Evolutionary conservation across 1,140 invertebrate genomes (phyloP), one percentile per base, ranked within the genome.

Genomic region (Lordiphosa stackelbergi): DNA sequence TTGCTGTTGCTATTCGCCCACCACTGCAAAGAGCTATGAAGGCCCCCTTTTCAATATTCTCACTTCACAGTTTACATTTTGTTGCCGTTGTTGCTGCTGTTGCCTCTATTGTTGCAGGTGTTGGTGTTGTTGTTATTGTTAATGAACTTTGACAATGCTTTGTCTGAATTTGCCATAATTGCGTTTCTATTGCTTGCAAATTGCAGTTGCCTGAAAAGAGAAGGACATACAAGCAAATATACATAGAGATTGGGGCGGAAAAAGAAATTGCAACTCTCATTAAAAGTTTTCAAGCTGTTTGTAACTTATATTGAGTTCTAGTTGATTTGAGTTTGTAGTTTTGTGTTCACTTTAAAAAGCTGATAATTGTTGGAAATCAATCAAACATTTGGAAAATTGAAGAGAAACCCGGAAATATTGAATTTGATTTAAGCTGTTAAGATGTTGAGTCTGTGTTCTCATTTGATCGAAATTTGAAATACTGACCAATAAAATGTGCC

Each of bases 111-210:
- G 40, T 46, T 62, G 31, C 24, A 55, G 53, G 12, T 56, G 40
- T 31, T 59, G 31, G 28, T 57, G 53, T 31, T 59, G 19, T 43
- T 53, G 42, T 56, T 52, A 47, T 19, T 60, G 46, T 40, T 75
- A 69, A 73, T 47, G 46, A 66, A 69, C 35, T 69, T 66, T 64
- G 48, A 45, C 34, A 48, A 37, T 11, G 54, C 57, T 57, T 48
- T 42, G 42, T 63, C 66, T 48, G 55, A 59, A 61, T 68, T 70
- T 45, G 42, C 49, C 77, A 81, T 81, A 69, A 77, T 72, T 81
- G 63, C 48, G 51, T 58, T 72, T 55, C 51, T 40, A 47, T 64
- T 45, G 43, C 45, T 43, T 31, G 56, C 35, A 59, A 73, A 62
- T 66, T 70, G 66, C 54, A 59, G 61, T 40, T 54, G 49, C 35